Evolutionary conservation across 92 coral and sea anemone genomes (phyloP).

Genomic region (Pocillopora meandrina): DNA sequence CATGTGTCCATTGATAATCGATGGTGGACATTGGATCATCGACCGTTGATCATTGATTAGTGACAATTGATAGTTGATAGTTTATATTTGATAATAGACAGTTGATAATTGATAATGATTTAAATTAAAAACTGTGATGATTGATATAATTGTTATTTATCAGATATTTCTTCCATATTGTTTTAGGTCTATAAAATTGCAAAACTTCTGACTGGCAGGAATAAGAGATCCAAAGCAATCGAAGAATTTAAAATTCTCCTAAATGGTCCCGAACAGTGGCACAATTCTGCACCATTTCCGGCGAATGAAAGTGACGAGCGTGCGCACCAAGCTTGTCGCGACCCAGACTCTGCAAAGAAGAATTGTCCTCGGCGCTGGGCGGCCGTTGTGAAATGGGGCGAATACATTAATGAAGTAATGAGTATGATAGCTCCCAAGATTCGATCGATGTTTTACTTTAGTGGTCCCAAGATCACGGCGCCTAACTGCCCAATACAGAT

Average conservation of each 20-base stretch:
- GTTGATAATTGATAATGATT: no score
- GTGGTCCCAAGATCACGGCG: slow-evolving; percentile 80
- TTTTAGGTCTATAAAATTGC: slow-evolving; percentile 70
- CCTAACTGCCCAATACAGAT: slow-evolving; percentile 92
- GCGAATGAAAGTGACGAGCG: slow-evolving; percentile 78
- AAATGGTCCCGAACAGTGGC: slow-evolving; percentile 71
- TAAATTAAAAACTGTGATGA: neutral
- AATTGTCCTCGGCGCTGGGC: slow-evolving; percentile 90
- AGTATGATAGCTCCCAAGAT: slow-evolving; percentile 79
- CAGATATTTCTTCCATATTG: neutral
- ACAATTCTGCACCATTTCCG: slow-evolving; percentile 82
- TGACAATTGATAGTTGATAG: no score
- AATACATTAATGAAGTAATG: slow-evolving; percentile 70
- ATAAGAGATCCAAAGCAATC: slow-evolving; percentile 61
- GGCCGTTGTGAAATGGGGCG: slow-evolving; percentile 87
- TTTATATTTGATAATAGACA: no score
- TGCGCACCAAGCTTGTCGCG: slow-evolving; percentile 79
- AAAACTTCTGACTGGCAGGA: slow-evolving; percentile 62
- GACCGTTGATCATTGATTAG: no score
- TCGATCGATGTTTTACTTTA: slow-evolving; percentile 74
- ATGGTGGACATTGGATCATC: no score
- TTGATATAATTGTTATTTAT: no score
- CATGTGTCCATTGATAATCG: no score
- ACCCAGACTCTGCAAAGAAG: slow-evolving; percentile 66
- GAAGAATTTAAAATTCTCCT: slow-evolving; percentile 50